Base-by-base conservation (phyloP, 2,888 invertebrate species). In the Zeuzera pyrina region DNA sequence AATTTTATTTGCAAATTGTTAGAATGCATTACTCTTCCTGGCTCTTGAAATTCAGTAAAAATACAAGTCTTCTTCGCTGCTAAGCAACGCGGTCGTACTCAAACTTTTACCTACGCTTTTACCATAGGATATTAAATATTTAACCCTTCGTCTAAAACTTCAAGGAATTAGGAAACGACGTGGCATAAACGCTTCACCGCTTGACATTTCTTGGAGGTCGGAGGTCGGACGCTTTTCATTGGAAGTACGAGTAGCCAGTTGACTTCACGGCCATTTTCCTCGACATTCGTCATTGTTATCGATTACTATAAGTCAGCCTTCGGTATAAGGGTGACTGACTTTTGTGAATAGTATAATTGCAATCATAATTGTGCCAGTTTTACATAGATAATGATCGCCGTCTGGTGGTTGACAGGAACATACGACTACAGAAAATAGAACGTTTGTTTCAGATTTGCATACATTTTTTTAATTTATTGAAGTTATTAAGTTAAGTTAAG, bases 291-390 rank as follows among this genome's bases (percentile, higher is more conserved):
- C n/a, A n/a, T n/a, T n/a, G 21, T 26, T 51, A 68, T 68, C 55
- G 65, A 68, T 69, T 60, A 27, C 21, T 34, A 41, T 52, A 52
- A 52, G 49, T 52, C 53, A 52, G 45, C 37, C 41, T 42, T 39
- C 36, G 36, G 34, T 43, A 36, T 47, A 43, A 52, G 58, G 68
- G 62, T 68, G 49, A 58, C 53, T 66, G 68, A 68, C 68, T 60
- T 42, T 41, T 33, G 30, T 36, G 25, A 29, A 14, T 21, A n/a
- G 32, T 22, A 29, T 38, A 38, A 54, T 50, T 49, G 39, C 36
- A 37, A 22, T 41, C 33, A 41, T 55, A 55, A 57, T 52, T 46
- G 44, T 35, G 41, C 36, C 42, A 42, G 42, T 52, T 64, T 62
- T 56, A 49, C 59, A 57, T 59, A 55, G 59, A 59, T 64, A 56